Evolutionary conservation across 2,113 vertebrate genomes (phyloP).

Genomic region (Dendrocopos noguchii): DNA sequence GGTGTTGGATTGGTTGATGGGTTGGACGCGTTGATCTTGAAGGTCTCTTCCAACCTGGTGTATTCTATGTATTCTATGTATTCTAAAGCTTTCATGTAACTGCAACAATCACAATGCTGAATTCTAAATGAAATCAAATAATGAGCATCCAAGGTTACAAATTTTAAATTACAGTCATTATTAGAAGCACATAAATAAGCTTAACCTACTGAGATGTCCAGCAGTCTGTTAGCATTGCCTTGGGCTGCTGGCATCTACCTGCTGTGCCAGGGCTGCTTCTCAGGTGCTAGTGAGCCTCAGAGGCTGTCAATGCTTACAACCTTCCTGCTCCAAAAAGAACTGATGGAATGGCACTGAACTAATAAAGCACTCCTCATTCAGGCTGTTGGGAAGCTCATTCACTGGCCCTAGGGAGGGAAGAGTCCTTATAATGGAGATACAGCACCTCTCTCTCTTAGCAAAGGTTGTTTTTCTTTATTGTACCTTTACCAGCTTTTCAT

Average conservation of each 20-base stretch:
- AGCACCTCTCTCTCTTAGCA: not conserved
- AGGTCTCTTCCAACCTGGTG: no score
- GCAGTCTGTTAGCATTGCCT: not conserved
- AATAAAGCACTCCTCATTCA: not conserved
- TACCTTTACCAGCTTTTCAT: not conserved
- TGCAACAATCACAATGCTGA: rapidly evolving
- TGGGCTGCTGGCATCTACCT: not conserved
- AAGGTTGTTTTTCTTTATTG: not conserved
- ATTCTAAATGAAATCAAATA: not conserved
- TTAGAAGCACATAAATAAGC: not conserved
- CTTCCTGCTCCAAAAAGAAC: not conserved
- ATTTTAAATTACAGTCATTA: not conserved
- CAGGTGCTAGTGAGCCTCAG: not conserved
- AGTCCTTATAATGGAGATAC: not conserved
- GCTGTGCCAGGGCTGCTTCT: not conserved
- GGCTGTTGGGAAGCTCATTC: not conserved
- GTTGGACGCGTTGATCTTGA: no score
- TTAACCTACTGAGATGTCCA: not conserved
- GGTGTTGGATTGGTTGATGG: no score
- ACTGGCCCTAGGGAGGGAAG: not conserved
- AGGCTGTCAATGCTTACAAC: no score
- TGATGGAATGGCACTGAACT: no score
- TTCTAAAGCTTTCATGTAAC: not conserved
- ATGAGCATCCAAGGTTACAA: not conserved
- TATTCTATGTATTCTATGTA: no score